Evolutionary conservation across 2,113 vertebrate species (phyloP), one percentile per base, ranked within the genome.

Genomic region (Potamarius usumacintae): DNA sequence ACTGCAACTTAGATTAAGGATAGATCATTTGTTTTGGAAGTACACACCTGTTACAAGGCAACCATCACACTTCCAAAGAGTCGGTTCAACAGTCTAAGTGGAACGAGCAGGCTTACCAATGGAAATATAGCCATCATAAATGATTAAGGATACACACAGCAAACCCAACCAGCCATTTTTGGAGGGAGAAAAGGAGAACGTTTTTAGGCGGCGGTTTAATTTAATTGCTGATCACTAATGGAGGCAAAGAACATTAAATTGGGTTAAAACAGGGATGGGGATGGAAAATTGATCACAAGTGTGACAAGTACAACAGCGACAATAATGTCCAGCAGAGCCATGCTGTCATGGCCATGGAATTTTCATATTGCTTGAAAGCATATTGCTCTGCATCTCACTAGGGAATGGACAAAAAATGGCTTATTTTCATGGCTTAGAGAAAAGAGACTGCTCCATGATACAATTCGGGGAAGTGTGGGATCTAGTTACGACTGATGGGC

Each of bases 371-470:
- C 90, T 95, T 94, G 95, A 96, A 95, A 96, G 90, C 92, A 87
- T 93, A 95, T 94, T 95, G 91, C 91, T 85, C 90, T 93, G 88
- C 90, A 89, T 92, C 94, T 94, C 94, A 93, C 93, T 93, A 77
- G 94, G 94, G 93, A 94, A 95, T 90, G 95, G 94, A 96, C 94
- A 94, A 95, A 88, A 92, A 84, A 89, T 91, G 92, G 94, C 94
- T 94, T 93, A 94, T 93, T 91, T 78, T 89, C 94, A 94, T 94
- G 94, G 92, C 96, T 30, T 94, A 96, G 95, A 96, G 95, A 97
- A 96, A 94, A 93, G 91, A 89, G 87, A 90, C 92, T 82, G 89
- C 92, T 90, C 63, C 82, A 55, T 90, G 89, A 69, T 86, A 90
- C 82, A 91, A 86, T 34, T 57, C 67, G 90, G 87, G 63, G 22